These are phyloP conservation scores for Indicator maculatus DNA, from an alignment of 2,113 vertebrate species.

Conservation along the genomic window DNA sequence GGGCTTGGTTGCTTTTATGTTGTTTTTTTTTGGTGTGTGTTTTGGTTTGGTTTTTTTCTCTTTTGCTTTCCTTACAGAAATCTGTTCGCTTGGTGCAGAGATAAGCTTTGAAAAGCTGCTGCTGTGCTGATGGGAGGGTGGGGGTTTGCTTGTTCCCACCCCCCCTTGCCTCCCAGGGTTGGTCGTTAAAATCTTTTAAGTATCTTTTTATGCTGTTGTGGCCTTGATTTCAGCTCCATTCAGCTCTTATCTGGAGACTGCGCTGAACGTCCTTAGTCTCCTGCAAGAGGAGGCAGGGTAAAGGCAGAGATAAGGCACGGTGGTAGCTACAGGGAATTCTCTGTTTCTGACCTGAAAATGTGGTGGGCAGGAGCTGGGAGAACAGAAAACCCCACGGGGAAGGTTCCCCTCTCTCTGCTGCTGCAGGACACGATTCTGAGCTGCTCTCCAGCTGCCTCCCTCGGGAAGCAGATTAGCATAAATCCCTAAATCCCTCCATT, in stretches of 20 bases:
- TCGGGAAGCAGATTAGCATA: slow-evolving; percentile 4
- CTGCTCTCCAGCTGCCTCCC: neutral
- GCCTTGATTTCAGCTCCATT: slow-evolving; percentile 33
- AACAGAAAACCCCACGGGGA: neutral
- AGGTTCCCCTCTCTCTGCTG: neutral
- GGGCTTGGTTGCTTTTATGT: too few species aligned
- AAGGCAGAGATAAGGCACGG: slow-evolving; percentile 7
- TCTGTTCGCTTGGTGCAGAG: neutral
- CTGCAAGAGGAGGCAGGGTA: neutral
- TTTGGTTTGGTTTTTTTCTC: rapidly evolving
- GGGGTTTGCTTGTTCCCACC: neutral
- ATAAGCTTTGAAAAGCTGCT: slow-evolving; percentile 10
- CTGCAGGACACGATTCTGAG: neutral
- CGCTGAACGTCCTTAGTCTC: neutral
- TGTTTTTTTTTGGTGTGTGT: too few species aligned
- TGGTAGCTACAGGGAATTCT: neutral
- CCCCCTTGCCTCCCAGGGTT: neutral
- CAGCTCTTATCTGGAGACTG: neutral
- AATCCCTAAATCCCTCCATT: slow-evolving; percentile 35
- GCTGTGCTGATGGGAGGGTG: neutral
- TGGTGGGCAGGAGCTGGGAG: neutral
- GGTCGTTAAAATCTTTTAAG: neutral
- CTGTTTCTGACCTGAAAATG: neutral
- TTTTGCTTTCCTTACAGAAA: neutral
- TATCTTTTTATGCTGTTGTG: neutral